Conservation (phyloP, 2,113 vertebrate genomes). For the Cavia porcellus region DNA sequence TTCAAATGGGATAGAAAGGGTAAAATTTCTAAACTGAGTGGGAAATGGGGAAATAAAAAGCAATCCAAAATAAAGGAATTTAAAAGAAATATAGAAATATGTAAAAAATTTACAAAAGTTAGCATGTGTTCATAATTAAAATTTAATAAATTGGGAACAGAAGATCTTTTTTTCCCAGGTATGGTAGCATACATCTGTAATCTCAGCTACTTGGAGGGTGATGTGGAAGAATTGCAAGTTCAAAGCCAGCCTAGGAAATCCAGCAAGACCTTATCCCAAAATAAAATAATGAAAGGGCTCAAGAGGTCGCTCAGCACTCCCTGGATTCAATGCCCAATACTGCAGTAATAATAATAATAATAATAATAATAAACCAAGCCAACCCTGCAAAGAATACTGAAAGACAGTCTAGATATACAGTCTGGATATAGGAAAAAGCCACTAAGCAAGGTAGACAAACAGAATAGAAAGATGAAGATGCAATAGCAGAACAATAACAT, state of each 20-base stretch:
- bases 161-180: background rate
- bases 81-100: slow-evolving; percentile 10
- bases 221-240: background rate
- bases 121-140: background rate
- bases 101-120: background rate
- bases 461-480: too few species aligned
- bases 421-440: too few species aligned
- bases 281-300: background rate
- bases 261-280: background rate
- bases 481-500: too few species aligned
- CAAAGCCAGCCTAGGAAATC: background rate
- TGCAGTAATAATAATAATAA: background rate
- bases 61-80: background rate
- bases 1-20: background rate
- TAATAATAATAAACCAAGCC: too few species aligned
- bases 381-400: too few species aligned
- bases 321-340: background rate
- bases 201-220: background rate
- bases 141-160: background rate
- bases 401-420: too few species aligned
- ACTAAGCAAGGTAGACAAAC: too few species aligned
- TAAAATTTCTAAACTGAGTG: slow-evolving; percentile 31
- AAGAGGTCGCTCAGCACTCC: background rate
- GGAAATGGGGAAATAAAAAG: background rate
- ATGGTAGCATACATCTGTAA: background rate